These are phyloP conservation scores for Mormyrus hasselquistii DNA, from an alignment of 2,797 vertebrate species.

Conservation along the genomic window DNA sequence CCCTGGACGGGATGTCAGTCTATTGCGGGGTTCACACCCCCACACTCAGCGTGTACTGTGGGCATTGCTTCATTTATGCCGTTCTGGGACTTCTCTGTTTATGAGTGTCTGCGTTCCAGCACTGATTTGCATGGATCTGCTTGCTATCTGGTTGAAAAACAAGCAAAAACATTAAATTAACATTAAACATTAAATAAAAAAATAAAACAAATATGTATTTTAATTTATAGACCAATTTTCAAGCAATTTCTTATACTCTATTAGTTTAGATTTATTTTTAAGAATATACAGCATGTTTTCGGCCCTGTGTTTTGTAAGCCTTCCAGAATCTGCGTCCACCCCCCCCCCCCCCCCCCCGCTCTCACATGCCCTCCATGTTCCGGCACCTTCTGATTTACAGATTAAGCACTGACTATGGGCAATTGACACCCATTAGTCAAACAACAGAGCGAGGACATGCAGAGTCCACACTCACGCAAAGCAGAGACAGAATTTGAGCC, in stretches of 20 bases:
- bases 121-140: neutral
- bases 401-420: neutral
- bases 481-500: neutral
- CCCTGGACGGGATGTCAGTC: neutral
- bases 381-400: neutral
- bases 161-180: neutral
- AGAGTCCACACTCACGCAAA: neutral
- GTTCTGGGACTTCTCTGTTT: neutral
- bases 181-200: neutral
- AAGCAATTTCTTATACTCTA: neutral
- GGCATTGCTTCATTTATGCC: neutral
- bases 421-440: neutral
- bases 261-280: neutral
- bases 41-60: neutral
- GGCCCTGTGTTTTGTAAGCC: neutral
- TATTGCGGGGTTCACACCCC: neutral
- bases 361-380: neutral
- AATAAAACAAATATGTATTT: neutral
- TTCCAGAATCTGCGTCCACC: neutral
- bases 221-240: neutral
- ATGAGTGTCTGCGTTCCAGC: neutral
- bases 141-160: neutral
- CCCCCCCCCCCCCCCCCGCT: neutral
- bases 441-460: neutral
- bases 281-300: neutral